Evolutionary conservation across 2,888 invertebrate species (phyloP).

Genomic region (Adela reaumurella): DNA sequence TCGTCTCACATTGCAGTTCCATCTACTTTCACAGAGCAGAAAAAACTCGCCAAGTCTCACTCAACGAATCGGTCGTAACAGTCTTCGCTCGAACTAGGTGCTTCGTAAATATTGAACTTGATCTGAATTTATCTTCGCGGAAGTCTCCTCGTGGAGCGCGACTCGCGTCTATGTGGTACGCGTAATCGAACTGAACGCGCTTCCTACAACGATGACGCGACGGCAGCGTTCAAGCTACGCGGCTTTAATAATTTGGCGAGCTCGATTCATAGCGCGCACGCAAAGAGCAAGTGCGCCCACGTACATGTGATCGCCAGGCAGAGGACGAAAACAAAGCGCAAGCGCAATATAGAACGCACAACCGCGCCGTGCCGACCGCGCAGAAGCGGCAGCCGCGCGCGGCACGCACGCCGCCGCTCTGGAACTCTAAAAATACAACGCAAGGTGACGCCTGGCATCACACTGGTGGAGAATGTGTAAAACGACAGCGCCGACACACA

Average conservation of each 20-base stretch:
- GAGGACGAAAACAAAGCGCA: slow-evolving; percentile 9
- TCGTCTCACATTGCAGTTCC: slow-evolving; percentile 9
- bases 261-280: not conserved
- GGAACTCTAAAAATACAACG: slow-evolving; percentile 37
- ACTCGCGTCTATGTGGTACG: too few relatives aligned
- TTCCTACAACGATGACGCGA: too few relatives aligned
- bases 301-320: not conserved
- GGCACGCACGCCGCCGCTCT: slow-evolving; percentile 19
- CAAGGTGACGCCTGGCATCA: slow-evolving; percentile 36
- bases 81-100: too few relatives aligned
- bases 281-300: not conserved
- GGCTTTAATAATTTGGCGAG: too few relatives aligned
- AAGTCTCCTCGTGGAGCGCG: too few relatives aligned
- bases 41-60: too few relatives aligned
- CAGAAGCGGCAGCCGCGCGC: slow-evolving; percentile 21
- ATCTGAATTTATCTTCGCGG: too few relatives aligned
- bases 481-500: not conserved
- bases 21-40: too few relatives aligned
- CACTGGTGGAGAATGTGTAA: not conserved
- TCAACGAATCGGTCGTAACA: too few relatives aligned
- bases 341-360: not conserved
- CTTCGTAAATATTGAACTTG: too few relatives aligned
- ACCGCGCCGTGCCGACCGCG: slow-evolving; percentile 16
- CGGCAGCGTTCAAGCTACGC: too few relatives aligned
- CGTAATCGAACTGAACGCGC: too few relatives aligned